phyloP scores from a whole-genome alignment of 2,113 vertebrate species.

The Forbesichthys agassizii region DNA sequence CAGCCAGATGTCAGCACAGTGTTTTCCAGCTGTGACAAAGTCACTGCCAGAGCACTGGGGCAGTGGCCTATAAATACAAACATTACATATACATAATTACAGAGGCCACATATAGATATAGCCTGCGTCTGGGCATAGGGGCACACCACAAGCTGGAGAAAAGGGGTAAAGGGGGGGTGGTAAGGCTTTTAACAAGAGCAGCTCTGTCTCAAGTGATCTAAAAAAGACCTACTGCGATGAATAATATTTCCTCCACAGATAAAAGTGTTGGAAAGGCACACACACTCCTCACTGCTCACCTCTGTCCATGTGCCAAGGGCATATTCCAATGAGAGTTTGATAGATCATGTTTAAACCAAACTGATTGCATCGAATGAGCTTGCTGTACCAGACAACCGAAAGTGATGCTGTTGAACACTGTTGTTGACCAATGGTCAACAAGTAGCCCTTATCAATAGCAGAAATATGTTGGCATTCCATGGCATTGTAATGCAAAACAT shows the following conservation, averaged over 20 bases:
- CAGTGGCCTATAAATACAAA: slow-evolving; percentile 84
- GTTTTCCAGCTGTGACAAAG: slow-evolving; percentile 76
- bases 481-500: too few species aligned
- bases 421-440: too few species aligned
- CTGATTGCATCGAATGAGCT: too few species aligned
- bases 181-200: neutral
- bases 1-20: slow-evolving; percentile 50
- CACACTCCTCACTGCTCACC: too few species aligned
- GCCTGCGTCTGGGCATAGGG: slow-evolving; percentile 47
- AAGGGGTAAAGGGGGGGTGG: neutral
- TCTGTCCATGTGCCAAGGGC: too few species aligned
- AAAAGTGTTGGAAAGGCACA: neutral
- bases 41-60: slow-evolving; percentile 77
- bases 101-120: slow-evolving; percentile 78
- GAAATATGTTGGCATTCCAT: too few species aligned
- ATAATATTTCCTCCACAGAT: neutral
- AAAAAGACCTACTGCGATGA: too few species aligned
- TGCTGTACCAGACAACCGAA: too few species aligned
- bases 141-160: slow-evolving; percentile 35
- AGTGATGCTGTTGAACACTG: too few species aligned
- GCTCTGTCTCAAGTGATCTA: slow-evolving; percentile 20
- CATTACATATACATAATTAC: slow-evolving; percentile 81
- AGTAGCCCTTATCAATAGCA: too few species aligned
- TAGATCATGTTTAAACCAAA: too few species aligned
- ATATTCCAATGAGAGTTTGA: too few species aligned